These are phyloP conservation scores for Troilus luridus DNA, from an alignment of 2,888 invertebrate species.

Conservation along the genomic window DNA sequence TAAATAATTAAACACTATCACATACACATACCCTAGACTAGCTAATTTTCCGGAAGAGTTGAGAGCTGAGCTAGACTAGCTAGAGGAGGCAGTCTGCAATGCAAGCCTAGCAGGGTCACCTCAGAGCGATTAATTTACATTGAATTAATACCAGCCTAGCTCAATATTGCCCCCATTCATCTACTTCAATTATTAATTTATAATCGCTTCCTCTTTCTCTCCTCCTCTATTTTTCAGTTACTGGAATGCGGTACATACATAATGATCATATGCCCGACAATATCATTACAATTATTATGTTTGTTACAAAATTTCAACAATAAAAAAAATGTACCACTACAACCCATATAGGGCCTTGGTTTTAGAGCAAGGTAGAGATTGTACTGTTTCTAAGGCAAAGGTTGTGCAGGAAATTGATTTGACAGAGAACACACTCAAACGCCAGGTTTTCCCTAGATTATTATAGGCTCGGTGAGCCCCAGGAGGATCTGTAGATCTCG, in stretches of 20 bases:
- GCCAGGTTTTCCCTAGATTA: too few species aligned
- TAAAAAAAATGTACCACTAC: too few species aligned
- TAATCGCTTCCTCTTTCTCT: slow-evolving; percentile 17
- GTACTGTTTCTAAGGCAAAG: too few species aligned
- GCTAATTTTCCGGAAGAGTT: slow-evolving; percentile 22
- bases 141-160: not conserved
- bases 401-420: too few species aligned
- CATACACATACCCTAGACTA: not conserved
- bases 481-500: too few species aligned
- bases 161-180: not conserved
- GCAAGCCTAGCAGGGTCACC: not conserved
- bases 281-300: not conserved
- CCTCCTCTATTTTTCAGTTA: slow-evolving; percentile 5
- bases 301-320: not conserved
- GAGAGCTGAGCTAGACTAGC: not conserved
- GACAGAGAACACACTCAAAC: too few species aligned
- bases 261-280: not conserved
- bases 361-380: too few species aligned
- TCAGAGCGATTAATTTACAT: slow-evolving; percentile 31
- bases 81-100: slow-evolving; percentile 10
- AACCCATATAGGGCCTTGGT: too few species aligned
- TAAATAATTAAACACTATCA: too few species aligned
- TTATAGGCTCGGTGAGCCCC: too few species aligned
- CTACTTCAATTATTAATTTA: slow-evolving; percentile 32
- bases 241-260: slow-evolving; percentile 1